Evolutionary conservation across 2,113 vertebrate genomes (phyloP), one percentile per base, ranked within the genome.

Genomic region (Syngnathoides biaculeatus): DNA sequence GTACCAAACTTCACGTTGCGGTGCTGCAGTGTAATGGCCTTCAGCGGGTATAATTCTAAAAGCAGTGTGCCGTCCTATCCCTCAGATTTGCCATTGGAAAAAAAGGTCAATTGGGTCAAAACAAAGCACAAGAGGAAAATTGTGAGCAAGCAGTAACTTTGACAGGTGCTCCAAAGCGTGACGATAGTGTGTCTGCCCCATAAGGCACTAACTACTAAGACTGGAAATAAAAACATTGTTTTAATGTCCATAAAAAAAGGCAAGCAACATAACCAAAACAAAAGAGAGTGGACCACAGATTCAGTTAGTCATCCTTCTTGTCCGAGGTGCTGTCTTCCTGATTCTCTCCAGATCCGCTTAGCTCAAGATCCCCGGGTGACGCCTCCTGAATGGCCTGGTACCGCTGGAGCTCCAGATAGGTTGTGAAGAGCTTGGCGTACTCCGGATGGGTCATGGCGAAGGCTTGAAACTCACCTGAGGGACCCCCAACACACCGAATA

Each of bases 341-440:
- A 6, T 47, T 73, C 27, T 64, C 73, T n/a, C 72, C 87, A 11
- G 89, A 90, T 52, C 91, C 91, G 72, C 72, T 42, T 6, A 56
- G 40, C 0, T 11, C 74, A 62, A 56, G 65, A 40, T 89, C 84
- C 11, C 80, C 61, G 5, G 89, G 77, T 3, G 3, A 69, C 0
- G 77, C 85, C 30, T 88, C 90, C 45, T 94, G 92, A 19, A 93
- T 79, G 2, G 93, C 87, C 55, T 97, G 94, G 85, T 94, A 92
- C 0, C 95, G 89, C 89, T 99, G 97, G 1, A 98, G 93, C 45
- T 99, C 96, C 56, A 99, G 83, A 85, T 99, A 98, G 0, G 95
- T 96, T 57, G 96, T 98, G 80, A 99, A 98, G 63, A 99, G 88
- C 74, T 96, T 95, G 68, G 95, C 95, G 26, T 98, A 98, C 79